phyloP scores from a whole-genome alignment of 2,888 invertebrate species.

The Spatulosminthurus flaviceps region DNA sequence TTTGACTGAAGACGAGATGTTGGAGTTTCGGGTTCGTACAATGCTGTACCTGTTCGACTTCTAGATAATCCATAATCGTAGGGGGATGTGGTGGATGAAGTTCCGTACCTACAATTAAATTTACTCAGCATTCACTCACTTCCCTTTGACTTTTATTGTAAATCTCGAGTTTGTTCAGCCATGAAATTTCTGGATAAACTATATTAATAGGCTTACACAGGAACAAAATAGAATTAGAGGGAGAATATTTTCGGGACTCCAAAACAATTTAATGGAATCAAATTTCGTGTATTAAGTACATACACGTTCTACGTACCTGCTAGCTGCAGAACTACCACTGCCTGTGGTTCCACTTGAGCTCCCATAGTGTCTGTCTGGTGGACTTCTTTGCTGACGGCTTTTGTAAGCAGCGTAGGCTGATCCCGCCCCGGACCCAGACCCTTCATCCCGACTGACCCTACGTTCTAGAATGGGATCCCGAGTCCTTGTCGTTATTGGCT shows the following conservation, averaged over 20 bases:
- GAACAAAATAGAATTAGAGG: too few relatives aligned
- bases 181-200: too few relatives aligned
- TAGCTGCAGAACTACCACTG: slow-evolving; percentile 26
- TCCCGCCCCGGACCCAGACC: neutral
- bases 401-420: slow-evolving; percentile 31
- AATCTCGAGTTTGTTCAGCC: too few relatives aligned
- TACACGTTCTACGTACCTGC: slow-evolving; percentile 30
- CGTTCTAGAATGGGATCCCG: slow-evolving; percentile 35
- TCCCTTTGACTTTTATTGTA: too few relatives aligned
- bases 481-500: neutral
- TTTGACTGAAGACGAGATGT: slow-evolving; percentile 61
- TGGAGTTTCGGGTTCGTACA: slow-evolving; percentile 62
- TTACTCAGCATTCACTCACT: too few relatives aligned
- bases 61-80: slow-evolving; percentile 58
- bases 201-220: too few relatives aligned
- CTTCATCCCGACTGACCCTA: slow-evolving; percentile 45
- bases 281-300: too few relatives aligned
- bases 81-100: slow-evolving; percentile 51
- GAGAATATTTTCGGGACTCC: too few relatives aligned
- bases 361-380: slow-evolving; percentile 41
- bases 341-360: slow-evolving; percentile 18
- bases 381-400: slow-evolving; percentile 41
- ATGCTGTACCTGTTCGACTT: slow-evolving; percentile 61
- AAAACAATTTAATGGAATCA: too few relatives aligned
- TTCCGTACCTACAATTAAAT: slow-evolving; percentile 45